These are phyloP conservation scores for Spinibarbus caldwelli DNA, from an alignment of 2,797 vertebrate species.

Conservation along the genomic window DNA sequence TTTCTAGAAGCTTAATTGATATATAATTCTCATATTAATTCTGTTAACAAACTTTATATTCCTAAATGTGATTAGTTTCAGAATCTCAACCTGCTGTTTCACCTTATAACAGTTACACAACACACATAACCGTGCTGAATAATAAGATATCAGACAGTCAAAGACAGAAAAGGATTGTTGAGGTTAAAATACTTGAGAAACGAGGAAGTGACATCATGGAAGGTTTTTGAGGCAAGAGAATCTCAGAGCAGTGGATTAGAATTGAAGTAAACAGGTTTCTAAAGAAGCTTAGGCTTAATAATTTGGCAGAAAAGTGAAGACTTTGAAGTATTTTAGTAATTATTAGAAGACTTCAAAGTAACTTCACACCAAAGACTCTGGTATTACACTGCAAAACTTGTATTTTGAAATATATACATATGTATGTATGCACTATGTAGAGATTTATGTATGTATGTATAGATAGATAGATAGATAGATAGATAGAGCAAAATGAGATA, in stretches of 20 bases:
- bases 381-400: background rate
- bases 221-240: background rate
- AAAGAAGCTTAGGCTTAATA: background rate
- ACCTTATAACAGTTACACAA: background rate
- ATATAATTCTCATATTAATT: background rate
- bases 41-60: background rate
- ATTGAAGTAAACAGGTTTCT: background rate
- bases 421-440: background rate
- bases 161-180: background rate
- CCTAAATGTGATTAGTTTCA: background rate
- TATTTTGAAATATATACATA: background rate
- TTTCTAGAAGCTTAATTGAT: background rate
- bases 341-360: background rate
- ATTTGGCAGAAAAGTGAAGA: background rate
- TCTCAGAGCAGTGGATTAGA: background rate
- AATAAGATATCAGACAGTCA: constrained; percentile 18
- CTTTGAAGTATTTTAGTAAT: background rate
- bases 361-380: background rate
- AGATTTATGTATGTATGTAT: background rate
- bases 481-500: too few species aligned
- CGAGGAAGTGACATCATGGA: constrained; percentile 13
- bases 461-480: background rate
- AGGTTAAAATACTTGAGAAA: background rate
- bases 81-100: background rate
- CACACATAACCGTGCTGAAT: background rate